Evolutionary conservation across 2,888 invertebrate species (phyloP).

Genomic region (Lasioglossum zephyrum): DNA sequence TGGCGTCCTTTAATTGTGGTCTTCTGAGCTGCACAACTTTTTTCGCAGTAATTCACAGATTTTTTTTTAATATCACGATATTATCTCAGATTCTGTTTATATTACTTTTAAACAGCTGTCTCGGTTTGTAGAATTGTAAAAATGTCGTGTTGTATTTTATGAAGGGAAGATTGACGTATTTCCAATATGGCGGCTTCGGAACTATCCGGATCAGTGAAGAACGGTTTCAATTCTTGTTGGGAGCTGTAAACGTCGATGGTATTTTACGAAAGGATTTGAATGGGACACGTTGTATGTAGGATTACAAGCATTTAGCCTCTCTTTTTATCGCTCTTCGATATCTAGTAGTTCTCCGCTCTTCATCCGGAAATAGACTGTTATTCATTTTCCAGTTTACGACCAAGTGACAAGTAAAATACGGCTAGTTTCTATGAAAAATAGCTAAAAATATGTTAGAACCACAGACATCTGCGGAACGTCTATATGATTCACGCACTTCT

Average conservation of each 20-base stretch:
- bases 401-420: background rate
- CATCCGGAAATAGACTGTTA: background rate
- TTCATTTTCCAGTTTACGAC: background rate
- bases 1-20: background rate
- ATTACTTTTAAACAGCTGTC: background rate
- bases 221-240: background rate
- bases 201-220: background rate
- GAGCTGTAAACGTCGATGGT: background rate
- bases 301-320: conserved; percentile 1
- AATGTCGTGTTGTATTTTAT: background rate
- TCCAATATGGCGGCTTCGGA: background rate
- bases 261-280: background rate
- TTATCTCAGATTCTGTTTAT: background rate
- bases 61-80: too few relatives aligned
- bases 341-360: background rate
- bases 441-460: background rate
- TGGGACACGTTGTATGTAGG: background rate
- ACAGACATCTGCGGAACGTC: background rate
- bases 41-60: background rate
- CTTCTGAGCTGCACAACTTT: too few relatives aligned
- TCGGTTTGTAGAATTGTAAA: background rate
- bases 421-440: background rate
- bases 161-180: background rate
- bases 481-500: conserved; percentile 5
- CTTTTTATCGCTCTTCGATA: conserved; percentile 13